Base-by-base conservation (phyloP, 2,888 invertebrate species). In the Tridacna crocea region DNA sequence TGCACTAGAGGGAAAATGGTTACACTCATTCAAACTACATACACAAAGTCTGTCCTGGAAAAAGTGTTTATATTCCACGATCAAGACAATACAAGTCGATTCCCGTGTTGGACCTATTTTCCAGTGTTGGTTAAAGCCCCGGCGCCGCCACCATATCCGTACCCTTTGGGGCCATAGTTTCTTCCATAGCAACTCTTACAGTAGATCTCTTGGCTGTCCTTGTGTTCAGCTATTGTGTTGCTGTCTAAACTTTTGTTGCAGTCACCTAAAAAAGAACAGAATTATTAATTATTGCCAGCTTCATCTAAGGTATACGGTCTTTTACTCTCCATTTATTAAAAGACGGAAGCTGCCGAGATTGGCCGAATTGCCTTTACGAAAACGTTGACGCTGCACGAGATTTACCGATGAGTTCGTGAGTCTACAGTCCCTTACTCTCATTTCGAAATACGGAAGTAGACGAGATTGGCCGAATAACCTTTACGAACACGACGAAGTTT, bases 121-220 rank as follows among this genome's bases (percentile, higher is more conserved):
- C 55, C 55, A 55, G 55, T 55, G 55, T 55, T 55, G 19, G 55
- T 55, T 10, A 55, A 55, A 55, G 55, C 55, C n/a, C 55, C 55
- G 19, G 55, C 55, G 4, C 55, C 55, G 2, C 55, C n/a, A n/a
- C 66, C 66, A 46, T 66, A 66, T n/a, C 66, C 66, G 46, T 66
- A 66, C 6, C 66, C 66, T 19, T 46, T 36, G 66, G 66, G 66
- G 10, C 66, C 66, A 22, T n/a, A 66, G 22, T 36, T 46, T 19
- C 46, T 26, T 0, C 66, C 66, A 46, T 66, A 66, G n/a, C 66
- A 66, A 8, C 46, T 46, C n/a, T 66, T 66, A n/a, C 66, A 66
- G 66, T 66, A 66, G 17, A 66, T 66, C 22, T 66, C 66, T 11
- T 19, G 15, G 19, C 19, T 19, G 15, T 15, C 46, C 11, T 66